Conservation (phyloP, 2,888 invertebrate species). For the Nemoura dubitans region DNA sequence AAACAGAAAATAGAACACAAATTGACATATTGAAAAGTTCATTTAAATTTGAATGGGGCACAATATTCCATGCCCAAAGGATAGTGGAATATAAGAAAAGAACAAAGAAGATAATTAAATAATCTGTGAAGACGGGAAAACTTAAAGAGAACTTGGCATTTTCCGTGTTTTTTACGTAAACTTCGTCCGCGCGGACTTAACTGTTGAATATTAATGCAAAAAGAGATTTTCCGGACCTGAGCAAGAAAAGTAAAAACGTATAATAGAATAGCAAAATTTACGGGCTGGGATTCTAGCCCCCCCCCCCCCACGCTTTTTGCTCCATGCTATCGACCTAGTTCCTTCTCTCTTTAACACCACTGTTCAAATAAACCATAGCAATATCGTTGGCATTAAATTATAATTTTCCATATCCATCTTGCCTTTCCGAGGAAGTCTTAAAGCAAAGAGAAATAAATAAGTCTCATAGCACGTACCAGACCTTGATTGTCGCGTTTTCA, state of each 20-base stretch:
- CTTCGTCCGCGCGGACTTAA: conserved; percentile 32
- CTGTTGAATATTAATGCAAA: conserved; percentile 45
- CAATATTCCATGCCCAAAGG: conserved; percentile 27
- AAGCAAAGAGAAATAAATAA: not conserved
- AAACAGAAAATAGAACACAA: conserved; percentile 32
- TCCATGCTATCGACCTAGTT: not conserved
- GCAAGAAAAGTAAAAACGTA: conserved; percentile 39
- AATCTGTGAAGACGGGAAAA: conserved; percentile 35
- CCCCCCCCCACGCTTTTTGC: not conserved
- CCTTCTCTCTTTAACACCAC: conserved; percentile 20
- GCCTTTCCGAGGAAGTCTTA: conserved; percentile 3
- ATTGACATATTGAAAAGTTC: conserved; percentile 39
- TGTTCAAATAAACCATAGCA: conserved; percentile 31
- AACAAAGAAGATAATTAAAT: conserved; percentile 41
- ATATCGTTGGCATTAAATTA: conserved; percentile 34
- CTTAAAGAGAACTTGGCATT: conserved; percentile 31
- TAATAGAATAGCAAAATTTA: conserved; percentile 38
- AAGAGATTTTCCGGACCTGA: conserved; percentile 43
- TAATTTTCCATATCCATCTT: conserved; percentile 32
- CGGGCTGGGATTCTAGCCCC: conserved; percentile 2
- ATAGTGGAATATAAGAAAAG: conserved; percentile 23
- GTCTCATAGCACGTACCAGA: not conserved
- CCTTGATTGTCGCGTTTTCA: not conserved
- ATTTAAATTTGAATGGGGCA: conserved; percentile 36
- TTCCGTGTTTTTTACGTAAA: conserved; percentile 38